Percentiles rank a stretch among this genome's conserved stretches.
phyloP scores from a whole-genome alignment of 2,113 vertebrate species.

The Morone chrysops region DNA sequence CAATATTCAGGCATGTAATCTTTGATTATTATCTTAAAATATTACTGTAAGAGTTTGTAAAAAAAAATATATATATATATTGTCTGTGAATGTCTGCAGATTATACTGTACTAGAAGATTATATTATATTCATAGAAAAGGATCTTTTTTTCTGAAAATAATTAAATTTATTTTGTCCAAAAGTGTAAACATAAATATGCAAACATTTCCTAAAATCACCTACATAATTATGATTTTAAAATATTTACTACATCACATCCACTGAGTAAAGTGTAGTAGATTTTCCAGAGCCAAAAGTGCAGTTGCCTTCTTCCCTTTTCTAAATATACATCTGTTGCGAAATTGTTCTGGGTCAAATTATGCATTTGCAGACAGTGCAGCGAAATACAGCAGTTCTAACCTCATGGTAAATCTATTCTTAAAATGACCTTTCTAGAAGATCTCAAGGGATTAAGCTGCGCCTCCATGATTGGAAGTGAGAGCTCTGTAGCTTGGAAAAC shows the following conservation, averaged over 20 bases:
- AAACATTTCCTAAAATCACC: background rate
- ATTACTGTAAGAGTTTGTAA: background rate
- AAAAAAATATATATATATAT: no score
- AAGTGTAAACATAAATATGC: background rate
- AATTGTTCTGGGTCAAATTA: constrained; percentile 34
- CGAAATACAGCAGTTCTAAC: background rate
- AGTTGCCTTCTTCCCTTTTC: constrained; percentile 64
- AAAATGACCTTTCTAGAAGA: background rate
- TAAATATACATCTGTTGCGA: constrained; percentile 70
- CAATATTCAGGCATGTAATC: background rate
- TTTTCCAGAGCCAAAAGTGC: constrained; percentile 19
- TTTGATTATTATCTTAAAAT: background rate
- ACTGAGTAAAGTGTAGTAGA: background rate
- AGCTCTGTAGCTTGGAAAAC: background rate
- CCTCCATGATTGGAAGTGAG: background rate
- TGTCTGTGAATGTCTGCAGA: background rate
- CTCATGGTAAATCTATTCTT: background rate
- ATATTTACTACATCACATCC: background rate
- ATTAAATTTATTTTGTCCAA: background rate
- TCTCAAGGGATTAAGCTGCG: background rate
- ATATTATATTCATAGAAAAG: background rate
- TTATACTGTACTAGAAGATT: background rate
- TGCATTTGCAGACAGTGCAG: background rate
- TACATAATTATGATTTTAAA: background rate
- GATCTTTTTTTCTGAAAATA: background rate